Base-by-base conservation (phyloP, 2,797 vertebrate species). In the Eulemur albifrons region DNA sequence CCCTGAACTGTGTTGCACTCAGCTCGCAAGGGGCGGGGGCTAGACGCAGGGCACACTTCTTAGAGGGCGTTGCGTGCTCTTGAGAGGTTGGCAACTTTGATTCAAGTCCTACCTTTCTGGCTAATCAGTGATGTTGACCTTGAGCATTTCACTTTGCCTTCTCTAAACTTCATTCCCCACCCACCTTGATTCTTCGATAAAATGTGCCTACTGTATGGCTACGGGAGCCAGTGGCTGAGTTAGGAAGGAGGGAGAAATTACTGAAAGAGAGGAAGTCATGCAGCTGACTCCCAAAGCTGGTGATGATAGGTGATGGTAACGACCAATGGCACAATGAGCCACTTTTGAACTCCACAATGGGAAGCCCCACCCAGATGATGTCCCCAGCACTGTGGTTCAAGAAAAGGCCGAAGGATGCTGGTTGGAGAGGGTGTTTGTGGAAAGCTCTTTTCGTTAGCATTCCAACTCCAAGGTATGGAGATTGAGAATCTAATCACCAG, bases 271-370 rank as follows among this genome's bases (percentile, higher is more conserved):
- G 7, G 23, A 45, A 38, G 35, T n/a, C 1, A 0, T 27, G 11
- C 52, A 43, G 5, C 18, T 17, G 18, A 54, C n/a, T n/a, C n/a
- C 25, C 12, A 15, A 79, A 54, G 27, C n/a, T 21, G 15, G 0
- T 35, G 50, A 9, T 52, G 75, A 35, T 12, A 72, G 80, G 52
- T 0, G 2, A 35, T 70, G 84, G 54, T 77, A 79, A 63, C n/a
- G 35, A 84, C 21, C 35, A 40, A 8, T 0, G 15, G 21, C 63
- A 45, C 21, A 73, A 57, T 14, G 35, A 88, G 13, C 12, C n/a
- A 27, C 20, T 77, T 72, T 88, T 76, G 69, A 85, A 30, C 43
- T 75, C 43, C n/a, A 88, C 76, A 63, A 83, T 70, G 76, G 45
- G 45, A 93, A 61, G 32, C 45, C 81, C 7, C 4, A n/a, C 76